Evolutionary conservation across 2,113 vertebrate genomes (phyloP).

Genomic region (Catharus minimus): DNA sequence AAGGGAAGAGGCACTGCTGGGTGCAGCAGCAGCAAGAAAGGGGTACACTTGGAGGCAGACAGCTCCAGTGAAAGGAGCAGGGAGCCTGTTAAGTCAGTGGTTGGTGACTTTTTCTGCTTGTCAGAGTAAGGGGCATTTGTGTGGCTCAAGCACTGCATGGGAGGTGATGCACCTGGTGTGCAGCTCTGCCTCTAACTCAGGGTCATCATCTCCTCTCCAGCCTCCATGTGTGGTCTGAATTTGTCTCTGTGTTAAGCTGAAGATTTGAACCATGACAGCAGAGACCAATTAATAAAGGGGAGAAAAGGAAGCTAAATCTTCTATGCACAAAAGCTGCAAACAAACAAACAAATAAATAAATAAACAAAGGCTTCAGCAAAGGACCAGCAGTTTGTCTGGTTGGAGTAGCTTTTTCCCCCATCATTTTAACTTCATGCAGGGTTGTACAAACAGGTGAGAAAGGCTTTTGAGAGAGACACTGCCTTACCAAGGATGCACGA

Average conservation of each 20-base stretch:
- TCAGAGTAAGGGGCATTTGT: neutral
- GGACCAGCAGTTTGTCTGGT: neutral
- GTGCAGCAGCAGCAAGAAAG: neutral
- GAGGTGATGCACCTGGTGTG: neutral
- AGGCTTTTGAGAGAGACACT: neutral
- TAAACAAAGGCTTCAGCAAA: neutral
- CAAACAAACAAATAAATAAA: neutral
- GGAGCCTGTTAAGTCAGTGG: neutral
- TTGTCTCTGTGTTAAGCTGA: neutral
- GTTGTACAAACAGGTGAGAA: neutral
- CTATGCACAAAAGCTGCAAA: neutral
- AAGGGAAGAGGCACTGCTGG: neutral
- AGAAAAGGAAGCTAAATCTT: neutral
- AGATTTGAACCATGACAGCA: neutral
- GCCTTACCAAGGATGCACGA: neutral
- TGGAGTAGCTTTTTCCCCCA: neutral
- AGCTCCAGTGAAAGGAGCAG: neutral
- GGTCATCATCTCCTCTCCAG: neutral
- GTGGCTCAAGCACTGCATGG: fast-evolving
- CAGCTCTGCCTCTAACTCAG: neutral
- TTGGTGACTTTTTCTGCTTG: neutral
- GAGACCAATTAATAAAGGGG: neutral
- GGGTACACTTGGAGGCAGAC: neutral
- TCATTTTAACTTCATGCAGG: neutral
- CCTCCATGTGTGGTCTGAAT: neutral